Evolutionary conservation across 2,888 invertebrate species (phyloP), one percentile per base, ranked within the genome.

Genomic region (Heliothis peltigera): DNA sequence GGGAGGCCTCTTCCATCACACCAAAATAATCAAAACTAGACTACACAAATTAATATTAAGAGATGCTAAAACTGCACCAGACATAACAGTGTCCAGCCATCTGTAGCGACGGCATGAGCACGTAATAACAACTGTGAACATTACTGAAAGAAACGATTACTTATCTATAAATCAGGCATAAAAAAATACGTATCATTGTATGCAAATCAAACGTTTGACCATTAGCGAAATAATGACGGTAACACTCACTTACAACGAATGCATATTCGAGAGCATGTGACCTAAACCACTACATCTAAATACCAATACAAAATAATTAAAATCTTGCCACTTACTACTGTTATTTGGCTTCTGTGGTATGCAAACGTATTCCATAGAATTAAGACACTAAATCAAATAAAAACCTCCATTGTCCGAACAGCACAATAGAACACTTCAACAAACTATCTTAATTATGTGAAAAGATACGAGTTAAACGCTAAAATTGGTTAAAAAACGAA

Each of bases 131-230:
- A 70, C 68, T 75, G 79, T 80, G 75, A 75, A 76, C 82, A 81
- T 75, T 78, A 77, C 77, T 80, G 68, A 64, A 78, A 69, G 73
- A 78, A 82, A 82, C 79, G 80, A 82, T 82, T 81, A n/a, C n/a
- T n/a, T n/a, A 84, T 81, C 80, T 85, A 86, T 77, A 77, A 81
- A 84, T 77, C 87, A 89, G 86, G 87, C 89, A 84, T 78, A 84
- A 86, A 83, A 82, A 86, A 75, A 87, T 12, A 32, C 32, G 83
- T 82, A 86, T 84, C 81, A 93, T 92, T 93, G 91, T 92, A 94
- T 93, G 93, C 93, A 92, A 94, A 94, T 93, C 58, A 91, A 87
- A 90, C 83, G 85, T 64, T 85, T 84, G 86, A 88, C 86, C 87
- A 89, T 87, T 90, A 90, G 90, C 89, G 78, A 87, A 89, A 86